These are phyloP conservation scores for Parnassius apollo DNA, from an alignment of 2,888 invertebrate genomes.

Conservation along the genomic window DNA sequence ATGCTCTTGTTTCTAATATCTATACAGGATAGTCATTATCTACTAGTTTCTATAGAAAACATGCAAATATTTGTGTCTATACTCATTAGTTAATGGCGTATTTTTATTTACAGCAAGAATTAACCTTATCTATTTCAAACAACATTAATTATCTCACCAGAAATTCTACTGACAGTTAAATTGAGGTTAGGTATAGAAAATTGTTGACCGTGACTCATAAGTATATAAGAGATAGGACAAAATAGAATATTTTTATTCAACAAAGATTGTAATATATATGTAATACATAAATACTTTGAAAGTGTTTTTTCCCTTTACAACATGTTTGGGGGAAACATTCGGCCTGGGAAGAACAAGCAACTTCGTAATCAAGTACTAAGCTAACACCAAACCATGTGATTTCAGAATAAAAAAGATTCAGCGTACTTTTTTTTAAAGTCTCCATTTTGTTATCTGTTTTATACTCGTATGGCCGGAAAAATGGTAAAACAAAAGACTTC, in stretches of 20 bases:
- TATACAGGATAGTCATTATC: too few relatives aligned
- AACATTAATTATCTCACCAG: background rate
- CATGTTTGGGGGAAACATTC: too few relatives aligned
- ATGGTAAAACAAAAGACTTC: conserved; percentile 18
- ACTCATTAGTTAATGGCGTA: conserved; percentile 12
- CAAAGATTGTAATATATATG: background rate
- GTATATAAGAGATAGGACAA: background rate
- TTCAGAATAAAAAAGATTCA: too few relatives aligned
- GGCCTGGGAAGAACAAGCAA: too few relatives aligned
- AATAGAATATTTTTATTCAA: too few relatives aligned
- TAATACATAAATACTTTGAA: background rate
- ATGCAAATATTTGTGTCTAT: conserved; percentile 12
- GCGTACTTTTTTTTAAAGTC: too few relatives aligned
- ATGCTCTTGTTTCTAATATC: too few relatives aligned
- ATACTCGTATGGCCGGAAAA: background rate
- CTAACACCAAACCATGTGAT: too few relatives aligned
- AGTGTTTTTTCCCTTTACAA: too few relatives aligned
- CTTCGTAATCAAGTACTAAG: too few relatives aligned
- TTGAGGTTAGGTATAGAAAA: conserved; percentile 1
- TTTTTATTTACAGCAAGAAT: background rate
- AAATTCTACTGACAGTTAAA: background rate
- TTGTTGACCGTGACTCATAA: background rate
- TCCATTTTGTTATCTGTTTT: too few relatives aligned
- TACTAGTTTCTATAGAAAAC: conserved; percentile 4
- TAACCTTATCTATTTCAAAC: conserved; percentile 8